Base-by-base conservation (phyloP, 2,113 vertebrate species). In the Spizaetus ornatus region DNA sequence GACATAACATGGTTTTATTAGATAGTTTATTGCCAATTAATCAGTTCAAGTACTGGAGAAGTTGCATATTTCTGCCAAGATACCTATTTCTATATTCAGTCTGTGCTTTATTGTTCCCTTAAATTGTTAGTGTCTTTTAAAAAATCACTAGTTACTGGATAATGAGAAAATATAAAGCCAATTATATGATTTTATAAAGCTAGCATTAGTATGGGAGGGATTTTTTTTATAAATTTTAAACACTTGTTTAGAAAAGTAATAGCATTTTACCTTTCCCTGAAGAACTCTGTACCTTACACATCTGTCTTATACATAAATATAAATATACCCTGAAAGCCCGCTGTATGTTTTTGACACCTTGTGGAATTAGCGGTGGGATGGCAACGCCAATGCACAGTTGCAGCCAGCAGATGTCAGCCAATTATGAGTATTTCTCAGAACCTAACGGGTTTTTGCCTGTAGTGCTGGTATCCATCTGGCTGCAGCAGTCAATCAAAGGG, bases 91-190 rank as follows among this genome's bases (percentile, higher is more conserved):
- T 95, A 11, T 55, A 69, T 90, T 76, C 77, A 73, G 10, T 50
- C 71, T 95, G 23, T 95, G 82, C 27, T 93, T 96, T 97, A 94
- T 91, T 82, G 86, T 93, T 97, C 88, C 62, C 58, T 91, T 97
- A 94, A 96, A 93, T 82, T 84, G 65, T 74, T 92, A 94, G 36
- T 38, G 43, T 93, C 86, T 92, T 95, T 92, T 73, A 56, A 87
- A 85, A 88, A 95, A 89, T 93, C 73, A 80, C 82, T 95, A 53
- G 70, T 91, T 97, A 73, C 87, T 86, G 56, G 82, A 65, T 94
- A 95, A 97, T 94, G 83, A 96, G 81, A 96, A 96, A 88, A 93
- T 97, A 97, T 88, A 95, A 96, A 94, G 70, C 83, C 67, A 96
- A 95, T 97, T 95, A 94, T 81, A 58, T 53, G 63, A 82, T 84